Conservation (phyloP, 2,113 vertebrate species). For the Amphilophus citrinellus region DNA sequence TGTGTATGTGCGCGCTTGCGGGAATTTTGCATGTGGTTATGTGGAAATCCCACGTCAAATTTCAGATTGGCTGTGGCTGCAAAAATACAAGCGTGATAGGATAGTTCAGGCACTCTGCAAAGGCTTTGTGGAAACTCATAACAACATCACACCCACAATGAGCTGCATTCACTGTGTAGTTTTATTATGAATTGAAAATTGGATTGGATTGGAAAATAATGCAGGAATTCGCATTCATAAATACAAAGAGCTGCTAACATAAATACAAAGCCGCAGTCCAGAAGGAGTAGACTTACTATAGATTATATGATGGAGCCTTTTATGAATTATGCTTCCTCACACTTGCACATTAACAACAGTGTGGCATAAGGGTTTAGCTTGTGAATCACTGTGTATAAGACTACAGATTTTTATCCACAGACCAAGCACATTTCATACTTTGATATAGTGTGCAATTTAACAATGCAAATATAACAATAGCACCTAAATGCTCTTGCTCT, state of each 20-base stretch:
- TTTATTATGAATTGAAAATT: constrained; percentile 49
- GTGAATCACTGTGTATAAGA: neutral
- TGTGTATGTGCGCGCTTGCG: neutral
- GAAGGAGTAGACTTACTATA: constrained; percentile 55
- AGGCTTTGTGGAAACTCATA: constrained; percentile 30
- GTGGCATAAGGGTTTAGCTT: constrained; percentile 3
- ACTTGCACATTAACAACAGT: neutral
- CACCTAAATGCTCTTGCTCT: constrained; percentile 8
- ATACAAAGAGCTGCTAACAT: constrained; percentile 35
- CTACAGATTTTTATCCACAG: neutral
- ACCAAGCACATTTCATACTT: neutral
- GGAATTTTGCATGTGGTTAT: neutral
- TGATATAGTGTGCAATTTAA: neutral
- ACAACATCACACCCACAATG: constrained; percentile 45
- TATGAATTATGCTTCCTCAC: constrained; percentile 38
- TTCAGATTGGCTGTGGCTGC: constrained; percentile 25
- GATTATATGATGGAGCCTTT: constrained; percentile 30
- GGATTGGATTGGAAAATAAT: too few relatives aligned
- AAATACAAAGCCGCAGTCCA: constrained; percentile 19
- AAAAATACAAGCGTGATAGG: constrained; percentile 23
- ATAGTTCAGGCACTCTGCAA: constrained; percentile 13
- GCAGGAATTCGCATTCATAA: constrained; percentile 61
- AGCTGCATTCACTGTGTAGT: constrained; percentile 31
- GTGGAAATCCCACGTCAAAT: constrained; percentile 31
- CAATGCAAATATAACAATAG: constrained; percentile 13